These are phyloP conservation scores for Pangasius macronema DNA, from an alignment of 2,797 vertebrate genomes.

Conservation along the genomic window DNA sequence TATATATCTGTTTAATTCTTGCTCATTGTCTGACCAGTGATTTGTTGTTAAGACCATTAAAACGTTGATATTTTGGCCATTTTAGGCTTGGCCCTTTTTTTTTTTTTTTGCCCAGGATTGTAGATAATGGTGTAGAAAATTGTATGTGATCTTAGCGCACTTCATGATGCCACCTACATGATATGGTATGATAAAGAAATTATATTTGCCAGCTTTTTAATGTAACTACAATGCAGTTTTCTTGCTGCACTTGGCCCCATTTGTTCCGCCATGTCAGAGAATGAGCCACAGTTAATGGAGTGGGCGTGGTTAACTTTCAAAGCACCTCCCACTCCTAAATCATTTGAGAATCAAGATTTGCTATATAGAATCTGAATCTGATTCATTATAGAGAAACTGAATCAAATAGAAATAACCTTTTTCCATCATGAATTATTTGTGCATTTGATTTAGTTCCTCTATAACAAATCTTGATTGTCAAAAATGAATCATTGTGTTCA, in stretches of 20 bases:
- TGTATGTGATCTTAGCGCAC: background rate
- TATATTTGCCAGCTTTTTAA: background rate
- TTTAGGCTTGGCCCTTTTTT: no score
- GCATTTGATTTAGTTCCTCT: background rate
- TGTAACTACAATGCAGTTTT: background rate
- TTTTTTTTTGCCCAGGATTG: no score
- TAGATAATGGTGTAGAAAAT: background rate
- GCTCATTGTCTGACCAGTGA: no score
- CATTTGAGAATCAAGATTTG: background rate
- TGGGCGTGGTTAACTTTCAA: background rate
- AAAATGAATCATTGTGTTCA: background rate
- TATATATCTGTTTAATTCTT: no score
- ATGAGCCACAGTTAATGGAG: background rate
- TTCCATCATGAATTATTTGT: background rate
- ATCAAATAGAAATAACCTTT: no score
- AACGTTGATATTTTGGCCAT: no score
- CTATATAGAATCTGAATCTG: no score
- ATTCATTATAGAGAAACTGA: no score
- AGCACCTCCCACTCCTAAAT: background rate
- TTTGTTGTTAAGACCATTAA: no score
- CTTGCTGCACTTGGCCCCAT: background rate
- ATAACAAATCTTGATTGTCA: background rate
- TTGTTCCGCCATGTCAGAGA: background rate
- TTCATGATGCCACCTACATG: background rate
- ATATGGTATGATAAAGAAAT: background rate